phyloP scores from a whole-genome alignment of 2,888 invertebrate genomes.

The Melanchra persicariae region DNA sequence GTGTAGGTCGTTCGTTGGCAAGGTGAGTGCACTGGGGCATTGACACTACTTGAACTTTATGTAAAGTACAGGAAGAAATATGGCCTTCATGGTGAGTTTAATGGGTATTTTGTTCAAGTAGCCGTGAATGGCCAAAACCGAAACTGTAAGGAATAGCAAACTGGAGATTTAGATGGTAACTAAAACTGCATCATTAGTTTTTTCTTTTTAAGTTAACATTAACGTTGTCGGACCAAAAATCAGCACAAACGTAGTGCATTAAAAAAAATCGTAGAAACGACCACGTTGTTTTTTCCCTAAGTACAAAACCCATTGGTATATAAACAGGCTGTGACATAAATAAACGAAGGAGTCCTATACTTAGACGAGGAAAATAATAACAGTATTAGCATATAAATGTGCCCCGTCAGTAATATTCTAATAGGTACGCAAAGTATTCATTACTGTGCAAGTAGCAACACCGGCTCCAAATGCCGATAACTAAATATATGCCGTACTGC shows the following conservation, averaged over 20 bases:
- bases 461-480: slow-evolving; percentile 51
- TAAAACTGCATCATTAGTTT: too few relatives aligned
- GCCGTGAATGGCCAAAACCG: too few relatives aligned
- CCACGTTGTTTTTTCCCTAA: background rate
- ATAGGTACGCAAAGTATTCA: background rate
- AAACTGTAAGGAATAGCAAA: too few relatives aligned
- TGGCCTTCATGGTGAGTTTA: background rate
- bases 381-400: slow-evolving; percentile 27
- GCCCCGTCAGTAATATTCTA: background rate
- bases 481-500: slow-evolving; percentile 32
- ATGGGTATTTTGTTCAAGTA: background rate
- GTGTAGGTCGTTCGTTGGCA: slow-evolving; percentile 8
- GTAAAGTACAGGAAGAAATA: background rate
- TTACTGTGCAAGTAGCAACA: slow-evolving; percentile 31
- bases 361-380: slow-evolving; percentile 16
- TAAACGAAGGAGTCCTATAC: background rate
- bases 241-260: too few relatives aligned
- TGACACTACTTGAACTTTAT: slow-evolving; percentile 36
- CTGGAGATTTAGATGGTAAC: too few relatives aligned
- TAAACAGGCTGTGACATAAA: slow-evolving; percentile 1
- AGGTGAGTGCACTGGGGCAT: slow-evolving; percentile 19
- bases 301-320: background rate
- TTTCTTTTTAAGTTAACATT: too few relatives aligned
- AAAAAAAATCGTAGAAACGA: background rate
- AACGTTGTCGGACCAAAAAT: too few relatives aligned